A percentile compares a stretch with the other conserved stretches of the same genome.
Evolutionary conservation across 1,140 invertebrate genomes (phyloP).

Genomic region (Theocolax elegans): DNA sequence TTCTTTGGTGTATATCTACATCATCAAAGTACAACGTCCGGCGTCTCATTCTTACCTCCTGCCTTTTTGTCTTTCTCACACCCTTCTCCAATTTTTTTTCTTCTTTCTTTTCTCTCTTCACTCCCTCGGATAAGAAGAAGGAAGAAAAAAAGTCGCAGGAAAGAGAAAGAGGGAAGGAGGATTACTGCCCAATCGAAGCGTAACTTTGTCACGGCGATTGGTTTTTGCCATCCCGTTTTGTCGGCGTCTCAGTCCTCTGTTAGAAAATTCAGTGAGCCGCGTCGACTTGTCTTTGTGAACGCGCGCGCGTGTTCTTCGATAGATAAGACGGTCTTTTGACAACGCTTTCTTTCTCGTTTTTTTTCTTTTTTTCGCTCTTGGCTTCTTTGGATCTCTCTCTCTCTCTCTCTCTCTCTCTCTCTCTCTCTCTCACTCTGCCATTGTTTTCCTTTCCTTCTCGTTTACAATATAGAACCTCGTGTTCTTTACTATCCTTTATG

Average conservation of each 20-base stretch:
- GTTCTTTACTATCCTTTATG: too few species aligned
- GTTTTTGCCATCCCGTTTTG: conserved; percentile 50
- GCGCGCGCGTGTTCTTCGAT: too few species aligned
- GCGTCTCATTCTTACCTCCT: neutral
- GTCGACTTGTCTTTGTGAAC: too few species aligned
- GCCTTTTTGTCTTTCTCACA: neutral
- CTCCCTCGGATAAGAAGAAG: conserved; percentile 10
- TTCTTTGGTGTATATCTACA: conserved; percentile 4
- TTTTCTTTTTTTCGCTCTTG: too few species aligned
- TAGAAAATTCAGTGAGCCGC: conserved; percentile 17
- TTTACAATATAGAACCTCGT: too few species aligned
- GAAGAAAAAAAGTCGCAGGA: neutral
- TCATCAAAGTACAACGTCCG: neutral
- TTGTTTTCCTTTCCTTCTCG: too few species aligned
- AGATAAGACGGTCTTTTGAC: conserved; percentile 53
- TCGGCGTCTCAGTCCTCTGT: conserved; percentile 38
- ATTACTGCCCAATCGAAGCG: conserved; percentile 52
- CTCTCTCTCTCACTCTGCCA: conserved; percentile 31
- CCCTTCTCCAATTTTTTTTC: conserved; percentile 30
- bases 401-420: conserved; percentile 47
- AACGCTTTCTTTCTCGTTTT: conserved; percentile 41
- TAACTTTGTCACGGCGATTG: conserved; percentile 56
- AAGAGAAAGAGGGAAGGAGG: conserved; percentile 37
- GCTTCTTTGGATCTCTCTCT: conserved; percentile 36
- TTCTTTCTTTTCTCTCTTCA: too few species aligned